Evolutionary conservation across 2,797 vertebrate genomes (phyloP), one percentile per base, ranked within the genome.

Genomic region (Neosilurus mollespiculum): DNA sequence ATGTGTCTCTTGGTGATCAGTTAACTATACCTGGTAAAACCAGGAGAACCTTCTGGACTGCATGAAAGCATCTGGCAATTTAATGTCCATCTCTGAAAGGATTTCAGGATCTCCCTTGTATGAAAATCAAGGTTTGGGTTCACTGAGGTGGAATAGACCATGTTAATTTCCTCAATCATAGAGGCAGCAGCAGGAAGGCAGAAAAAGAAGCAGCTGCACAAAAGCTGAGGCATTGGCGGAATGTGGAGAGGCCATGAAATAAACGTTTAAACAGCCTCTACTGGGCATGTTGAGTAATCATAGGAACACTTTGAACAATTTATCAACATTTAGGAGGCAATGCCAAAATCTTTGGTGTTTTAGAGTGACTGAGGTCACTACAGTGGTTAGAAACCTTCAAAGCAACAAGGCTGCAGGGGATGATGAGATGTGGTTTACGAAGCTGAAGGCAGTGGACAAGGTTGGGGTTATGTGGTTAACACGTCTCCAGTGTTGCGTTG

Each of bases 41-140:
- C 22, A 51, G 37, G 12, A 64, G 76, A 62, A 64, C 59, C 2
- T 51, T 26, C 10, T 24, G 8, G 15, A 1, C 49, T 78, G 37
- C 8, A 78, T 16, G n/a, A 8, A 14, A 24, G 12, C 75, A 78
- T 78, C 20, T 78, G 58, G 75, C 37, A 80, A 80, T 54, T 54
- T 30, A 34, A 67, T 62, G 53, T 49, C 15, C n/a, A 26, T 49
- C 12, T 62, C 58, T 77, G 16, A 78, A 78, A 62, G 5, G 12
- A 9, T 62, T 62, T 51, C 37, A 43, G 37, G 37, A 43, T 43
- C 11, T 67, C 4, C 14, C 51, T 22, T 66, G 4, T 30, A 54
- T 9, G 22, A 64, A 67, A 80, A 80, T 67, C 62, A 22, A 43
- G 37, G 24, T 67, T 54, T 56, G 78, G 78, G 78, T 80, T 80